Evolutionary conservation across 1,140 invertebrate species (phyloP), one percentile per base, ranked within the genome.

Genomic region (Argopecten irradians): DNA sequence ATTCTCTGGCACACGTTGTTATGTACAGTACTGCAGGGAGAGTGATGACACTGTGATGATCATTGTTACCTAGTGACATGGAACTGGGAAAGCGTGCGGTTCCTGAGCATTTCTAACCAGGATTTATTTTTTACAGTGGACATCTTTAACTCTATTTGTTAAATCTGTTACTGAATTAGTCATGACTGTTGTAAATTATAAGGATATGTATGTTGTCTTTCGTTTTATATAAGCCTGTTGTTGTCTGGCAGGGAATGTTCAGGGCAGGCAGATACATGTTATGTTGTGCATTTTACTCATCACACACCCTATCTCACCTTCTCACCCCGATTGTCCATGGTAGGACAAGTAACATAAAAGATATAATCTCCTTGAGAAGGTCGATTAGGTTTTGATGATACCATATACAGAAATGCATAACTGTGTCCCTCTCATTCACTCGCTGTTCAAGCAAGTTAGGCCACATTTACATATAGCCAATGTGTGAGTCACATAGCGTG

Each of bases 141-240:
- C 28, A 71, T 71, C 55, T 71, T n/a, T 71, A 71, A 71, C 55
- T 71, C 55, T 16, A 28, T 71, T 71, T 71, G 55, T 71, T 71
- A 71, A n/a, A 28, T 71, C 55, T 71, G 55, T 71, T 71, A 71
- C 9, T 46, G 43, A 46, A 71, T 28, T 71, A 71, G 55, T 71
- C 55, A 71, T 71, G 55, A 71, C 55, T 71, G 55, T 71, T 71
- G 55, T 71, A 71, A 71, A 71, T 71, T 71, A 71, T 71, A 71
- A 71, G 55, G 55, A n/a, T 71, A 71, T 71, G 55, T 71, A 71
- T 71, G 55, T 71, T 71, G 55, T 71, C 55, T 71, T 71, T 71
- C 5, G n/a, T 71, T 71, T 71, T 71, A 28, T 28, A 39, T 39
- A 39, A 71, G 55, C 55, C 55, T 71, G 55, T 71, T n/a, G 22